Percentiles rank a stretch among this genome's conserved stretches.
phyloP scores from a whole-genome alignment of 2,113 vertebrate genomes.

The Paraplagusia blochii region DNA sequence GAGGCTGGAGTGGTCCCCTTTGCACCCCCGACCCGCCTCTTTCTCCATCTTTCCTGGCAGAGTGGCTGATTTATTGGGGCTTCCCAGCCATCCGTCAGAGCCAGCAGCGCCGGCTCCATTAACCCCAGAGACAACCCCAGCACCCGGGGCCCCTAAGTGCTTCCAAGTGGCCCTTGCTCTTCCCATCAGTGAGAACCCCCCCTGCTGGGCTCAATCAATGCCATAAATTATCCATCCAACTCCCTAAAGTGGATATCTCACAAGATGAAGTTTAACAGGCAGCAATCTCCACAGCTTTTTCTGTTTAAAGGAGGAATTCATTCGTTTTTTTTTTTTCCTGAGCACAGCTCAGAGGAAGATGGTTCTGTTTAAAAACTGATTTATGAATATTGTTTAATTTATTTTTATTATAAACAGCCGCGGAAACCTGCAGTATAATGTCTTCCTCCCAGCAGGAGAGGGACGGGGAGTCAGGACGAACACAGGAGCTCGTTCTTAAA shows the following conservation, averaged over 20 bases:
- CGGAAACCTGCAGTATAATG: too few relatives aligned
- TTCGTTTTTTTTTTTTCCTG: not conserved
- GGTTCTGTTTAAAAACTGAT: too few relatives aligned
- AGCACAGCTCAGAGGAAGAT: too few relatives aligned
- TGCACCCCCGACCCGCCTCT: conserved; percentile 35
- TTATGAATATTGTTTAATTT: too few relatives aligned
- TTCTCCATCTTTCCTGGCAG: conserved; percentile 65
- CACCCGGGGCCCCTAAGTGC: conserved; percentile 67
- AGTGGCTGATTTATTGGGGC: conserved; percentile 73
- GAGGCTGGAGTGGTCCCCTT: conserved; percentile 62
- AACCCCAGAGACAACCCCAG: conserved; percentile 72
- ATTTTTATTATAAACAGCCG: too few relatives aligned
- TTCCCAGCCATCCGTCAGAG: conserved; percentile 71
- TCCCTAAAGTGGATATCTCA: conserved; percentile 49
- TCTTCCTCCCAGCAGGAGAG: too few relatives aligned
- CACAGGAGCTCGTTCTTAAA: too few relatives aligned
- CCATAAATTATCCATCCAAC: conserved; percentile 69
- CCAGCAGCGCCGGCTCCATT: conserved; percentile 67
- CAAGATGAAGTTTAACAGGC: conserved; percentile 50
- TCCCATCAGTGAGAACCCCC: conserved; percentile 34
- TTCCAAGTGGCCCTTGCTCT: conserved; percentile 63
- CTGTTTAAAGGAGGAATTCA: conserved; percentile 33
- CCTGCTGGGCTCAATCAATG: conserved; percentile 54
- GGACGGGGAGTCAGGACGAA: too few relatives aligned
- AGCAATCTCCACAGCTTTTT: conserved; percentile 43